Evolutionary conservation across 2,113 vertebrate genomes (phyloP).

Genomic region (human (Homo sapiens)): DNA sequence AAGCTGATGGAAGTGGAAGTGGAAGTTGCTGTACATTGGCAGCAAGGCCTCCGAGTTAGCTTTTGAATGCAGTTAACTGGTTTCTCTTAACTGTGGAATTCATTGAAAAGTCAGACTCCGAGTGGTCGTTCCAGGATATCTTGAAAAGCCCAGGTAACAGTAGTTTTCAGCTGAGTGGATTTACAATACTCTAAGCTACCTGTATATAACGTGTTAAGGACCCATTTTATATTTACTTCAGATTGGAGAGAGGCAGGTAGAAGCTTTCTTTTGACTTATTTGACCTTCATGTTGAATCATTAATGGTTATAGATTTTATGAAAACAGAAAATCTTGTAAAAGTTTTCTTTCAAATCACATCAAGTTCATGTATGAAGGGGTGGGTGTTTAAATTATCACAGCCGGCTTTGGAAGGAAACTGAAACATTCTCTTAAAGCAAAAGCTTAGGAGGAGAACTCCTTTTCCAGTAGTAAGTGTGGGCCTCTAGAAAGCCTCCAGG

Average conservation of each 20-base stretch:
- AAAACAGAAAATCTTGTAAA: slow-evolving; percentile 48
- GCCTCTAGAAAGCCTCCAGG: not conserved
- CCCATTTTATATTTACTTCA: not conserved
- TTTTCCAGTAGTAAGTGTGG: not conserved
- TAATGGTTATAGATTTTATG: slow-evolving; percentile 36
- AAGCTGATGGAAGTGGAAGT: not conserved
- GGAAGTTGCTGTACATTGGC: not conserved
- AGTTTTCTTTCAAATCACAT: slow-evolving; percentile 42
- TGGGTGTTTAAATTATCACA: slow-evolving; percentile 47
- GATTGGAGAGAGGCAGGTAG: not conserved
- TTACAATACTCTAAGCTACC: not conserved
- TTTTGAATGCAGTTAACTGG: not conserved
- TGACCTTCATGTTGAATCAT: slow-evolving; percentile 46
- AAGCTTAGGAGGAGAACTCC: not conserved
- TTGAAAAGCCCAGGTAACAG: slow-evolving; percentile 4
- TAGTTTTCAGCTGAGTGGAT: not conserved
- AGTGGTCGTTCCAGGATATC: not conserved
- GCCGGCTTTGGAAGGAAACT: slow-evolving; percentile 30
- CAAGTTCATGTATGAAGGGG: slow-evolving; percentile 43
- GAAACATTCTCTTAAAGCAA: not conserved
- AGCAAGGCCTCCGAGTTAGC: not conserved
- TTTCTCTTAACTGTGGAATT: slow-evolving; percentile 38
- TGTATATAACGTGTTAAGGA: not conserved
- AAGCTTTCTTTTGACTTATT: slow-evolving; percentile 6
- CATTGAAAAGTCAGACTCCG: slow-evolving; percentile 13